Percentiles rank a stretch among this genome's conserved stretches.
Evolutionary conservation across 2,797 vertebrate species (phyloP).

Genomic region (Sebastes matsubarae): DNA sequence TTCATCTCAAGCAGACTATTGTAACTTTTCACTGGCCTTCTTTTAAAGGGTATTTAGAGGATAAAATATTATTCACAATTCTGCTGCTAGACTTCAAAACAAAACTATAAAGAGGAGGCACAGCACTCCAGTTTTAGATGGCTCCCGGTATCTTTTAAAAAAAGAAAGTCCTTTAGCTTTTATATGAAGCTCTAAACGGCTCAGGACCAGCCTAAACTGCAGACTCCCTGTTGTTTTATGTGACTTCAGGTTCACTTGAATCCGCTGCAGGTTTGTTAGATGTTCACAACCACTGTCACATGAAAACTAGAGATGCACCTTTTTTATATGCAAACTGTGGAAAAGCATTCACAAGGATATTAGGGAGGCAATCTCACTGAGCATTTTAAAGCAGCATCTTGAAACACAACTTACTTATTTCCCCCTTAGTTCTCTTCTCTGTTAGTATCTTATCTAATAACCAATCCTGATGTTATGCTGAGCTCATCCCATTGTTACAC

Average conservation of each 20-base stretch:
- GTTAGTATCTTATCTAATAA: background rate
- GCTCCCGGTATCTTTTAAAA: background rate
- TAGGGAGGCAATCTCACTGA: background rate
- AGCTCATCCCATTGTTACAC: background rate
- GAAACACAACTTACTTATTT: background rate
- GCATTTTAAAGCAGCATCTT: background rate
- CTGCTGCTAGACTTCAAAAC: conserved; percentile 21
- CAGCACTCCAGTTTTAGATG: background rate
- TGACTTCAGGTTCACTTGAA: conserved; percentile 1
- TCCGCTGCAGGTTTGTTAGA: conserved; percentile 10
- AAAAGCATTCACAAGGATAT: conserved; percentile 1
- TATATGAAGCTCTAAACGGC: conserved; percentile 6
- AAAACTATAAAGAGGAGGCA: background rate
- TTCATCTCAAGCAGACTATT: background rate
- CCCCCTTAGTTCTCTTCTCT: background rate
- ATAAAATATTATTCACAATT: background rate
- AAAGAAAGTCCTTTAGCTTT: background rate
- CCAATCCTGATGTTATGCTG: background rate
- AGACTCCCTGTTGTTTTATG: conserved; percentile 8
- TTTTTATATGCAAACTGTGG: conserved; percentile 11
- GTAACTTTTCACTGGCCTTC: background rate
- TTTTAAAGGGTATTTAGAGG: conserved; percentile 7
- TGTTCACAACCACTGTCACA: background rate
- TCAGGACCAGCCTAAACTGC: background rate
- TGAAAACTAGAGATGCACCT: background rate